Evolutionary conservation across 2,113 vertebrate genomes (phyloP).

Genomic region (Callopanchax toddi): DNA sequence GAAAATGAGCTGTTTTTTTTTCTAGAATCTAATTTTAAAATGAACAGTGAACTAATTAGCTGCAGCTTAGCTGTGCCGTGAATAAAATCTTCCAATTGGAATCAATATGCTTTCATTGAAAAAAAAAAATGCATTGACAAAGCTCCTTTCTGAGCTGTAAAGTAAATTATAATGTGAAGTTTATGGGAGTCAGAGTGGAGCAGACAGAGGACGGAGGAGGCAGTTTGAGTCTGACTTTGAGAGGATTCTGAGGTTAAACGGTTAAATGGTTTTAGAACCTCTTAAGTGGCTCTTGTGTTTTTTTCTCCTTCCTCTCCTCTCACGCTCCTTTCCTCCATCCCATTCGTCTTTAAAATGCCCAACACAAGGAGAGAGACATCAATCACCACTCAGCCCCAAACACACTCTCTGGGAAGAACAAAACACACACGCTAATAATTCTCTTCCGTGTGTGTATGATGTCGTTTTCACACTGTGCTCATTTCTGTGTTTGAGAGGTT

Average conservation of each 20-base stretch:
- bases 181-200: not conserved
- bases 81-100: not conserved
- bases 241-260: conserved; percentile 57
- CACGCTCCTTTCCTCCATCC: conserved; percentile 24
- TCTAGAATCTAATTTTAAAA: no score
- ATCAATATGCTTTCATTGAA: conserved; percentile 1
- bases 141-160: not conserved
- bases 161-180: not conserved
- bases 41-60: not conserved
- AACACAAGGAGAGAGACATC: conserved; percentile 59
- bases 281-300: conserved; percentile 52
- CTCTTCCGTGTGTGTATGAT: no score
- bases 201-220: conserved; percentile 18
- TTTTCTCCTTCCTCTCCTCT: conserved; percentile 6
- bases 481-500: no score
- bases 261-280: conserved; percentile 63
- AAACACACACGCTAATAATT: not conserved
- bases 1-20: no score
- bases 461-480: no score
- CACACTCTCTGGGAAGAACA: not conserved
- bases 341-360: conserved; percentile 60
- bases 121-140: conserved; percentile 2
- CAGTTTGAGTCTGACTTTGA: conserved; percentile 45
- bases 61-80: not conserved
- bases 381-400: conserved; percentile 48